Base-by-base conservation (phyloP, 2,797 vertebrate species). In the Anguilla megastoma region DNA sequence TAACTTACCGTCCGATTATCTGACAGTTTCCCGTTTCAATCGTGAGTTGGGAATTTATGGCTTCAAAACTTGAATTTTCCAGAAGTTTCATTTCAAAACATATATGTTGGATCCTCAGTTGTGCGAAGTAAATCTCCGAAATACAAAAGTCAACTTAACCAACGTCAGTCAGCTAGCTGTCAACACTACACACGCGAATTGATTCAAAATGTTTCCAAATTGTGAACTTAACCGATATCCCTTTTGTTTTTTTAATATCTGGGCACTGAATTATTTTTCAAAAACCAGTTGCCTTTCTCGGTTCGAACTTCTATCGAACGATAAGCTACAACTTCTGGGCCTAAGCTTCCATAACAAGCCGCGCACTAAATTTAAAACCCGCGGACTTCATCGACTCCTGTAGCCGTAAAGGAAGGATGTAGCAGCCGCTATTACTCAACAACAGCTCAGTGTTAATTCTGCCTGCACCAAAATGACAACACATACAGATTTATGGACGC, bases 41-140 rank as follows among this genome's bases (percentile, higher is more conserved):
- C 0, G 93, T 94, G 76, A 94, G 91, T 30, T 91, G 88, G 48
- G 91, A 91, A 89, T 94, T 94, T 76, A 94, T 92, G 30, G 93
- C 93, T 87, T 94, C 93, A 91, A 94, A 94, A 88, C 92, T 92
- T 8, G 92, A 92, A 87, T 92, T 94, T 84, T 93, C 93, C 86
- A 94, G 84, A 36, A 94, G 92, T 86, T 94, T 93, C 93, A 94
- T 94, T 4, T 88, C 87, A 18, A 3, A 14, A 2, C 52, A 12
- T 87, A 56, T 52, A 71, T 89, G 54, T 3, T 7, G 45, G 24
- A 69, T 71, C 3, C 85, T 76, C 3, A 83, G 80, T 85, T 66
- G 33, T 50, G 14, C 1, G 36, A 87, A 54, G 27, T 10, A 88
- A 74, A 27, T 21, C n/a, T 52, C 33, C 27, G 9, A 60, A 45